Percentiles rank a stretch among this genome's conserved stretches.
phyloP scores from a whole-genome alignment of 2,888 invertebrate species.

The Mesorhabditis belari region DNA sequence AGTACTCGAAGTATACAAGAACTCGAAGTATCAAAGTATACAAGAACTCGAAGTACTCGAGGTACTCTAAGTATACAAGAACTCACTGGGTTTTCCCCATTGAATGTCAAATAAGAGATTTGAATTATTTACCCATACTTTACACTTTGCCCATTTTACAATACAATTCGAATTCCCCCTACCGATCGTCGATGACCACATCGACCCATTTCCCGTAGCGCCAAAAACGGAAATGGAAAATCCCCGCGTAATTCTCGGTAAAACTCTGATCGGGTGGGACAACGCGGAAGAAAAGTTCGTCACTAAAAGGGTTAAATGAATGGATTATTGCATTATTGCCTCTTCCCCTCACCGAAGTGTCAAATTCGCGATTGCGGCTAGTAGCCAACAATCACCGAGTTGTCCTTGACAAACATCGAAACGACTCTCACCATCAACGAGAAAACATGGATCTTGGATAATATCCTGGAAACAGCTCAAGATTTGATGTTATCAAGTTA shows the following conservation, averaged over 20 bases:
- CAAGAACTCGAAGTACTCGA: too few species aligned
- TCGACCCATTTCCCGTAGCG: conserved; percentile 70
- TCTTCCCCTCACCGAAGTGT: conserved; percentile 68
- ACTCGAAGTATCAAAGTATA: too few species aligned
- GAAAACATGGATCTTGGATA: conserved; percentile 74
- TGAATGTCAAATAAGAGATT: too few species aligned
- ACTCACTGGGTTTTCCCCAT: conserved; percentile 78
- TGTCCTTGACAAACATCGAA: conserved; percentile 71
- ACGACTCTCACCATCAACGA: conserved; percentile 86
- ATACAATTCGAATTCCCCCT: conserved; percentile 81
- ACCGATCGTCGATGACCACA: conserved; percentile 81
- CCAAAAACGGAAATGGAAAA: conserved; percentile 66
- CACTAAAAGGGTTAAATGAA: too few species aligned
- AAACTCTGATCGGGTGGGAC: conserved; percentile 79
- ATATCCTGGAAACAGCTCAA: conserved; percentile 73
- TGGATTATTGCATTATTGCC: too few species aligned
- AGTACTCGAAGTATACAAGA: neutral
- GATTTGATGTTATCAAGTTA: too few species aligned
- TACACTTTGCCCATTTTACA: too few species aligned
- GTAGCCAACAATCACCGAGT: conserved; percentile 50
- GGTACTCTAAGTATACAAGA: too few species aligned
- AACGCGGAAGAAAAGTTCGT: conserved; percentile 82
- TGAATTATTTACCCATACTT: too few species aligned
- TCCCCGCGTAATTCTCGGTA: conserved; percentile 68
- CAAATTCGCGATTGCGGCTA: conserved; percentile 78